Conservation (phyloP, 2,888 invertebrate species). For the Tenthredo amoena region DNA sequence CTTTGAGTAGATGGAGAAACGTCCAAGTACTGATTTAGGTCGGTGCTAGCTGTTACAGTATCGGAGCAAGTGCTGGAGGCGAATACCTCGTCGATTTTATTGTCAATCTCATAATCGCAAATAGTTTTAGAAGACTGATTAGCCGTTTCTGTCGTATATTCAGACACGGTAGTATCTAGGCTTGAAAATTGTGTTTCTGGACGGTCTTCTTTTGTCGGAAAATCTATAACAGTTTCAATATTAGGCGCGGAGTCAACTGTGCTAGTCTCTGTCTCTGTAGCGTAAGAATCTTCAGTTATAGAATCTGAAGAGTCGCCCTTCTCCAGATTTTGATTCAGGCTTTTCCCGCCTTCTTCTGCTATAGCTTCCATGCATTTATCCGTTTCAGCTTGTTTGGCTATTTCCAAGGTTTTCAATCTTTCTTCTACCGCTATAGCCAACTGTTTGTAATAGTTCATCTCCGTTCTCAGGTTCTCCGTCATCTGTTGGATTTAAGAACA, state of each 20-base stretch:
- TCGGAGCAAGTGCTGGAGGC: constrained; percentile 62
- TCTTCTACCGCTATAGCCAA: constrained; percentile 85
- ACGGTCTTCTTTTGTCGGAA: constrained; percentile 51
- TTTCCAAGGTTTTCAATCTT: constrained; percentile 76
- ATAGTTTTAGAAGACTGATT: constrained; percentile 43
- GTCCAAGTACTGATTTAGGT: constrained; percentile 66
- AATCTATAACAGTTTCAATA: constrained; percentile 49
- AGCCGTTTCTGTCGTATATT: constrained; percentile 37
- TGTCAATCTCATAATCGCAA: constrained; percentile 55
- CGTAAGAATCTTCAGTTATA: constrained; percentile 56
- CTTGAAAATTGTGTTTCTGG: constrained; percentile 35
- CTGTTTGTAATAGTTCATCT: constrained; percentile 85
- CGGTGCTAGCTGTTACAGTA: constrained; percentile 61
- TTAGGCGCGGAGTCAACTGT: constrained; percentile 41
- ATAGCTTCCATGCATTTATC: constrained; percentile 29
- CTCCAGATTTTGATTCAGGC: constrained; percentile 22
- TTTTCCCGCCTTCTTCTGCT: neutral
- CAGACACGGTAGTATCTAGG: constrained; percentile 42
- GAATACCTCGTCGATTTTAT: constrained; percentile 55
- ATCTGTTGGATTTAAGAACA: constrained; percentile 78
- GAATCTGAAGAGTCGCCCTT: constrained; percentile 44
- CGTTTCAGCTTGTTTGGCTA: constrained; percentile 36
- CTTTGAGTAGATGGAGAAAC: constrained; percentile 62
- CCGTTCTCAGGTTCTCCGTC: constrained; percentile 82
- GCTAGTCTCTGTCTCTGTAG: constrained; percentile 57